phyloP scores from a whole-genome alignment of 2,113 vertebrate genomes.

The Strigops habroptila region DNA sequence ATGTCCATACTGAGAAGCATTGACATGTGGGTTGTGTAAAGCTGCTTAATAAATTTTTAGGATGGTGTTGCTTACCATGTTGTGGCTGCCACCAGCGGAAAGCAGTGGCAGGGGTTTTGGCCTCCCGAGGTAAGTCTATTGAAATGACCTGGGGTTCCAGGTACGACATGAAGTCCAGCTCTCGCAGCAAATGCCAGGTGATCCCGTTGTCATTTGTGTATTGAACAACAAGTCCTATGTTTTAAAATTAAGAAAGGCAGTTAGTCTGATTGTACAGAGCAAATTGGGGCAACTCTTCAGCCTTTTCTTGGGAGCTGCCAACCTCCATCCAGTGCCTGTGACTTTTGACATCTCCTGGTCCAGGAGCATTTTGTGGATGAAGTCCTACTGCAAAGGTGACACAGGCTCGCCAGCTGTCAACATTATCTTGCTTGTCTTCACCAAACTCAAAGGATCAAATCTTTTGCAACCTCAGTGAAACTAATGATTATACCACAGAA shows the following conservation, averaged over 20 bases:
- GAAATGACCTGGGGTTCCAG: slow-evolving; percentile 94
- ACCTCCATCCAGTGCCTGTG: accelerated
- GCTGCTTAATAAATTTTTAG: not conserved
- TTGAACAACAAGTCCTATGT: slow-evolving; percentile 89
- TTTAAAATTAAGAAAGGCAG: slow-evolving; percentile 17
- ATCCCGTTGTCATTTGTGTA: slow-evolving; percentile 95
- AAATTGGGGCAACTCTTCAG: not conserved
- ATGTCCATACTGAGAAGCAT: not conserved
- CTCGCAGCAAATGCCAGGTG: slow-evolving; percentile 89
- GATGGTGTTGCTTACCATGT: slow-evolving; percentile 74
- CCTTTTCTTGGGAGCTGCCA: not conserved
- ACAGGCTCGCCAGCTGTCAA: not conserved
- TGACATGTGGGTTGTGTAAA: not conserved
- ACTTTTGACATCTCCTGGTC: not conserved
- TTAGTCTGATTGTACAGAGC: not conserved
- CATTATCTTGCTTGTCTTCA: not conserved
- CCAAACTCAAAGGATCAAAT: not conserved
- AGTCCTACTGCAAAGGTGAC: not conserved
- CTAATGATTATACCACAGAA: not conserved
- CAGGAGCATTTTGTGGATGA: not conserved
- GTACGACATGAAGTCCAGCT: slow-evolving; percentile 92
- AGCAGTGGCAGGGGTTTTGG: slow-evolving; percentile 88
- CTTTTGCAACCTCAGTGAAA: not conserved
- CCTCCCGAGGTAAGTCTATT: slow-evolving; percentile 87
- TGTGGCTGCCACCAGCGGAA: slow-evolving; percentile 99